Evolutionary conservation across 2,797 vertebrate species (phyloP), one percentile per base, ranked within the genome.

Genomic region (Staurois parvus): DNA sequence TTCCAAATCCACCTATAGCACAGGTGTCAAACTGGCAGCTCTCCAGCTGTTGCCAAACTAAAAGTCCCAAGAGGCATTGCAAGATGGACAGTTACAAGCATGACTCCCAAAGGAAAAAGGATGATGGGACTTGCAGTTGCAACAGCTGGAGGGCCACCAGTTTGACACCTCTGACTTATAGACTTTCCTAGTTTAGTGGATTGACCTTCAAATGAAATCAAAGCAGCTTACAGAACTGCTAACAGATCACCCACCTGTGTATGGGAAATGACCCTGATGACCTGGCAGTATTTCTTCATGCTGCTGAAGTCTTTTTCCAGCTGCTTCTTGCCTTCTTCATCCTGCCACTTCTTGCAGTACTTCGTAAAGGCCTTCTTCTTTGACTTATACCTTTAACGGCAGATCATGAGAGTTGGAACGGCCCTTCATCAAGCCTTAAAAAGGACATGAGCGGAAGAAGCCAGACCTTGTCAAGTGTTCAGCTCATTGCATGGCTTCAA

Each of bases 281-380:
- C 95, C 92, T 99, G 96, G 93, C 98, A 99, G 92, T 99, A 99
- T 85, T 97, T 99, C 95, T 98, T 99, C 97, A 99, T 99, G 91
- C 97, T 91, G 29, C 85, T 92, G 82, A 99, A 98, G 94, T 99
- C 98, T 88, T 98, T 99, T 91, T 98, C 97, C 92, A 99, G 91
- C 91, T 99, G 98, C 89, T 99, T 98, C 95, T 99, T 99, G 92
- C 98, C 97, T 0, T 99, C 98, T 0, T 99, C 98, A 83, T 99
- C 97, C 92, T 99, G 97, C 98, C 98, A 99, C 85, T 98, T 99
- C 95, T 99, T 99, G 92, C 97, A 98, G 92, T 99, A 99, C 17
- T 99, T 99, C 66, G 98, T 99, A 93, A 98, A 99, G 45, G 98
- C 98, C 98, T 99, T 99, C 97, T 99, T 99, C 94, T 99, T 99